A percentile compares a stretch with the other conserved stretches of the same genome.
These are phyloP conservation scores for Otocyon megalotis DNA, from an alignment of 2,113 vertebrate genomes.

Conservation along the genomic window DNA sequence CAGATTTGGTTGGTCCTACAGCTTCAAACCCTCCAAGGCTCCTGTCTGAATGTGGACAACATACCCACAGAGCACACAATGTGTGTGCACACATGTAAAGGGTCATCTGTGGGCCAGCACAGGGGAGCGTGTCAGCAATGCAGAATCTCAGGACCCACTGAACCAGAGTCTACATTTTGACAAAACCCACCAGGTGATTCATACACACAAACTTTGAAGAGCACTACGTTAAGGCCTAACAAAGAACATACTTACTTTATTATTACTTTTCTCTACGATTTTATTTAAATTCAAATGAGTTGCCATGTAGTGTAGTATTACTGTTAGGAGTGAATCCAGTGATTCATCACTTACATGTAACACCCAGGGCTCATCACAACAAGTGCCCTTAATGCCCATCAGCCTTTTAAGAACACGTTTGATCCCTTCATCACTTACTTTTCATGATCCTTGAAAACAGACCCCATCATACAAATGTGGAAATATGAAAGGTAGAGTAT, in stretches of 20 bases:
- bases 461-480: neutral
- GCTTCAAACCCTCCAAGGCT: neutral
- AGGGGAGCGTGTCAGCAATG: rapidly evolving
- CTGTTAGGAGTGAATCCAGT: neutral
- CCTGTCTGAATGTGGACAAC: rapidly evolving
- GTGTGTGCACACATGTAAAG: neutral
- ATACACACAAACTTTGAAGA: neutral
- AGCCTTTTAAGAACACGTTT: neutral
- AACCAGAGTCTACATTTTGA: neutral
- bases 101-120: rapidly evolving
- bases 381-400: neutral
- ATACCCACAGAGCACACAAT: neutral
- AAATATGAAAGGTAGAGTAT: rapidly evolving
- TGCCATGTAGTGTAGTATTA: neutral
- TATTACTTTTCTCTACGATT: neutral
- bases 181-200: neutral
- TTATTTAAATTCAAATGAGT: neutral
- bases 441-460: neutral
- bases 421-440: neutral
- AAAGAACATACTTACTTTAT: neutral
- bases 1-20: neutral
- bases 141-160: neutral
- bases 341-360: neutral
- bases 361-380: neutral
- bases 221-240: neutral